A percentile compares a stretch with the other conserved stretches of the same genome.
phyloP scores from a whole-genome alignment of 2,797 vertebrate species.

The Phaenicophaeus curvirostris region DNA sequence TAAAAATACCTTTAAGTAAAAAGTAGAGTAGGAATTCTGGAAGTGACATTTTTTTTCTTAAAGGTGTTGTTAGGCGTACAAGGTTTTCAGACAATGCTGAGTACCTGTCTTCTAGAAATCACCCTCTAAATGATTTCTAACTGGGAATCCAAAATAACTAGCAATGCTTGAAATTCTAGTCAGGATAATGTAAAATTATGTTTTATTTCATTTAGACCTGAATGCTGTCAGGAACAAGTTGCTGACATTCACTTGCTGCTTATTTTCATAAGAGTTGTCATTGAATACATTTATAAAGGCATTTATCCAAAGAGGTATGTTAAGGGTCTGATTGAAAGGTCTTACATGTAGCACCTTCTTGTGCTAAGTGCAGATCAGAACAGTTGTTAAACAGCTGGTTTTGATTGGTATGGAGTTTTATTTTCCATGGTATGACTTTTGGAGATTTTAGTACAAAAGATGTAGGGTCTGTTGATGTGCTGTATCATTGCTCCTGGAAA shows the following conservation, averaged over 20 bases:
- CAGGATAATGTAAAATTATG: not conserved
- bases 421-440: not conserved
- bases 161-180: not conserved
- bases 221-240: not conserved
- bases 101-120: not conserved
- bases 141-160: not conserved
- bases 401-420: not conserved
- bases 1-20: not conserved
- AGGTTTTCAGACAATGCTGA: not conserved
- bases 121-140: not conserved
- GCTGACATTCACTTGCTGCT: not conserved
- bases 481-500: not conserved
- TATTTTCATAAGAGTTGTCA: rapidly evolving
- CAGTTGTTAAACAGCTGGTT: not conserved
- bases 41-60: not conserved
- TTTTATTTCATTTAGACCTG: not conserved
- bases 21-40: not conserved
- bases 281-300: not conserved
- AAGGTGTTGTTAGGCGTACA: not conserved
- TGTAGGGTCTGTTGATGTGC: not conserved
- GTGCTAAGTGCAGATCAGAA: not conserved
- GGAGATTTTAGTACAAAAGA: not conserved
- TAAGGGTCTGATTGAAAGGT: not conserved
- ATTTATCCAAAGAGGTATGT: not conserved
- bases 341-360: not conserved